Evolutionary conservation across 2,113 vertebrate genomes (phyloP), one percentile per base, ranked within the genome.

Genomic region (Pteropus alecto): DNA sequence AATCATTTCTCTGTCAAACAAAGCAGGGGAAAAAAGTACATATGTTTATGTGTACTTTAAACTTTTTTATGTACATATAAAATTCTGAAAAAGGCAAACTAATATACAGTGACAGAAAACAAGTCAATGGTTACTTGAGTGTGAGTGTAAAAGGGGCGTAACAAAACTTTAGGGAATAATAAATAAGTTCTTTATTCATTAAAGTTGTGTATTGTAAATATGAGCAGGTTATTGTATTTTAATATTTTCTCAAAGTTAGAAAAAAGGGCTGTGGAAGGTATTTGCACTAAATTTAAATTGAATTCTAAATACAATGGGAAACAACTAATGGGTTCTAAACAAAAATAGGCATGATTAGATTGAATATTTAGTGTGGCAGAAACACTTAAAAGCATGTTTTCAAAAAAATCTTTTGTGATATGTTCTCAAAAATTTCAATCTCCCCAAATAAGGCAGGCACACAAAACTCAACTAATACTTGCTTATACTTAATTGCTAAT

Each of bases 21-120:
- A 74, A 35, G 26, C 41, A 90, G 71, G 14, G 3, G 56, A 78
- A 90, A 79, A 54, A 79, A 54, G 21, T 43, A 60, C 19, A 38
- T 7, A 33, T 26, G 35, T 74, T 73, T 43, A 68, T 60, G 16
- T 51, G 15, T 51, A 51, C 15, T 51, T 51, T 51, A 51, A 51
- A 51, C 15, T 51, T 51, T 46, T 46, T 51, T 51, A 51, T 16
- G 51, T 51, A 51, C 51, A 16, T 51, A 61, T 67, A 54, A 78
- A 94, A 85, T 67, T 88, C 71, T 89, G 58, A 22, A 87, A 96
- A 93, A 87, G 90, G 26, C 22, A 82, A 71, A 82, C 6, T 30
- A 82, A 19, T 35, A 60, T 5, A 28, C 10, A 68, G 6, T 4
- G 16, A 88, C 35, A 94, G 35, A 83, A 91, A 93, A 43, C 56